Conservation (phyloP, 2,888 invertebrate species). For the Dugesia japonica region DNA sequence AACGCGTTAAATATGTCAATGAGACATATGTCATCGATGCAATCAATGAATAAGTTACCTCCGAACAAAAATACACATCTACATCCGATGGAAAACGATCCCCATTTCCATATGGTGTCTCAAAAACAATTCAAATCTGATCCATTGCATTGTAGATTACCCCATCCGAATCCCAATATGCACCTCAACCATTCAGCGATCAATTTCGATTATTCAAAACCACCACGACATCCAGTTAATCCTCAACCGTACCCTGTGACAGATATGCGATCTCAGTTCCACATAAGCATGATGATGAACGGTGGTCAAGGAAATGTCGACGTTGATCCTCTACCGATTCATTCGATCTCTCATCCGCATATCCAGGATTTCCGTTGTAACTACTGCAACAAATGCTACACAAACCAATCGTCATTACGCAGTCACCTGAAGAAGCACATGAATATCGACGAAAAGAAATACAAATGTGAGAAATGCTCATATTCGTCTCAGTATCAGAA, state of each 20-base stretch:
- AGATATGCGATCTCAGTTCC: slow-evolving; percentile 7
- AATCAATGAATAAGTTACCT: not conserved
- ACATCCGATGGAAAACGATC: not conserved
- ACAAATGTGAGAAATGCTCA: slow-evolving; percentile 31
- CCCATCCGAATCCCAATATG: slow-evolving; percentile 16
- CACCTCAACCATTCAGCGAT: not conserved
- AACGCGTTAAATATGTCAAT: slow-evolving; percentile 1
- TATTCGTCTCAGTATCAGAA: slow-evolving; percentile 33
- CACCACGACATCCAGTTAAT: not conserved
- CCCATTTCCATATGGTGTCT: slow-evolving; percentile 1
- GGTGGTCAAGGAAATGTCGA: slow-evolving; percentile 4
- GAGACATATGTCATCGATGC: slow-evolving; percentile 3
- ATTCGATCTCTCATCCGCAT: not conserved
- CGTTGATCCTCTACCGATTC: not conserved
- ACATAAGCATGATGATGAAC: not conserved
- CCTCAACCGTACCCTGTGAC: not conserved
- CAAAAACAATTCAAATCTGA: slow-evolving; percentile 1
- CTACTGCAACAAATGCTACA: slow-evolving; percentile 26
- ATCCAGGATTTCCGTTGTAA: slow-evolving; percentile 27
- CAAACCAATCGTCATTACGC: slow-evolving; percentile 29
- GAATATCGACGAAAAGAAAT: slow-evolving; percentile 29
- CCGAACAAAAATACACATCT: not conserved
- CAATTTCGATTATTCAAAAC: slow-evolving; percentile 12
- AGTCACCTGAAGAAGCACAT: slow-evolving; percentile 33
- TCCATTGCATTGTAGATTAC: not conserved